Evolutionary conservation across 1,140 invertebrate species (phyloP).

Genomic region (Magallana ariakensis): DNA sequence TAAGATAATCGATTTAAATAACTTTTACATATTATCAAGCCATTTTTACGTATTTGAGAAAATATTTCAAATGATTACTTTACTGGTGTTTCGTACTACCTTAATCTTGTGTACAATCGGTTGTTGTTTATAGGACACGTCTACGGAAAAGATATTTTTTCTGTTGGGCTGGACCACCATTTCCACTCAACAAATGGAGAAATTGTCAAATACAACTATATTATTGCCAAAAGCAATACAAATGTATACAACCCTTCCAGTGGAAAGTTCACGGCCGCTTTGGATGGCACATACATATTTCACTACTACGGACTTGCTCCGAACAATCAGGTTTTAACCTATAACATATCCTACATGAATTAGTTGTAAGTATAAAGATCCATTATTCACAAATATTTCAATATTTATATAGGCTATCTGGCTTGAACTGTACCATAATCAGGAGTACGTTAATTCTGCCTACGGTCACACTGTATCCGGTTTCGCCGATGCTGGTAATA

Average conservation of each 20-base stretch:
- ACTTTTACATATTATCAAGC: no score
- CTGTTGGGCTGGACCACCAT: constrained; percentile 25
- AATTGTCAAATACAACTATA: constrained; percentile 34
- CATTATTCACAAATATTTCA: no score
- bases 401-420: constrained; percentile 31
- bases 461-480: constrained; percentile 47
- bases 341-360: background rate
- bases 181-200: constrained; percentile 42
- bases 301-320: constrained; percentile 48
- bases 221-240: background rate
- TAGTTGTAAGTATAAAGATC: no score
- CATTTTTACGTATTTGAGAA: no score
- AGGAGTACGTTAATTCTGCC: constrained; percentile 49
- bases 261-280: constrained; percentile 39
- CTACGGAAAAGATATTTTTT: background rate
- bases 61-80: no score
- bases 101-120: no score
- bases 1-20: no score
- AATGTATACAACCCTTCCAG: constrained; percentile 21
- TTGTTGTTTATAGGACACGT: background rate
- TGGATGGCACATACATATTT: constrained; percentile 50
- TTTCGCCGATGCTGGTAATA: constrained; percentile 54
- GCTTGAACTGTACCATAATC: constrained; percentile 52
- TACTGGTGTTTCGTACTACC: no score
- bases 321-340: constrained; percentile 6